Conservation (phyloP, 1,140 invertebrate genomes). For the Macrotrachela quadricornifera region DNA sequence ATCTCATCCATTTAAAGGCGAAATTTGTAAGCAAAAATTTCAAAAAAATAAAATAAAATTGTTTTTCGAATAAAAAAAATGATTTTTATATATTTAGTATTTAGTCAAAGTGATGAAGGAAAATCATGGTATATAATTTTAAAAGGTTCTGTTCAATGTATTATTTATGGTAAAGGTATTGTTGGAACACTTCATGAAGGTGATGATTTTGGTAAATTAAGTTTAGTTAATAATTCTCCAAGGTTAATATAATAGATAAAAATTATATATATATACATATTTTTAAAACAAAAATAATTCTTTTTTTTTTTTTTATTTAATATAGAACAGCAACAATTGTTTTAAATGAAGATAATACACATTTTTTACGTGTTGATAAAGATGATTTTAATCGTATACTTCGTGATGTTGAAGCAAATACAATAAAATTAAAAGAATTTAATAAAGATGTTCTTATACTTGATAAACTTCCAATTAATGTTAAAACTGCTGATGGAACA, state of each 20-base stretch:
- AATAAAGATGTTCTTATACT: slow-evolving; percentile 61
- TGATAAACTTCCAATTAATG: slow-evolving; percentile 43
- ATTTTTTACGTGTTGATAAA: slow-evolving; percentile 63
- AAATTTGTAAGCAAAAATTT: slow-evolving; percentile 1
- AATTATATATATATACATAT: not conserved
- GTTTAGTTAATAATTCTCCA: slow-evolving; percentile 62
- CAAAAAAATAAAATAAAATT: too few relatives aligned
- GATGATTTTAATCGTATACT: slow-evolving; percentile 64
- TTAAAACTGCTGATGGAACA: slow-evolving; percentile 16
- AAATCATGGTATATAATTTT: slow-evolving; percentile 67
- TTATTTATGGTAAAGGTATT: slow-evolving; percentile 61
- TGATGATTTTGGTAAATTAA: slow-evolving; percentile 68
- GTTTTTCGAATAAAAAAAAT: not conserved
- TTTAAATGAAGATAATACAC: slow-evolving; percentile 56
- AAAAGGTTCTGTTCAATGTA: slow-evolving; percentile 59
- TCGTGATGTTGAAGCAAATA: slow-evolving; percentile 65
- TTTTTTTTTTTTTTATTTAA: not conserved
- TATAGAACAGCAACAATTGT: slow-evolving; percentile 60
- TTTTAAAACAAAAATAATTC: not conserved
- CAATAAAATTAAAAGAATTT: slow-evolving; percentile 61
- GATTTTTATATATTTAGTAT: slow-evolving; percentile 37
- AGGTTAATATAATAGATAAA: slow-evolving; percentile 34
- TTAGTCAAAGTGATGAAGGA: slow-evolving; percentile 70
- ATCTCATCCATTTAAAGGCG: slow-evolving; percentile 54
- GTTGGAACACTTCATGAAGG: slow-evolving; percentile 60